phyloP scores from a whole-genome alignment of 2,797 vertebrate species.

The Thripadectes ignobilis region DNA sequence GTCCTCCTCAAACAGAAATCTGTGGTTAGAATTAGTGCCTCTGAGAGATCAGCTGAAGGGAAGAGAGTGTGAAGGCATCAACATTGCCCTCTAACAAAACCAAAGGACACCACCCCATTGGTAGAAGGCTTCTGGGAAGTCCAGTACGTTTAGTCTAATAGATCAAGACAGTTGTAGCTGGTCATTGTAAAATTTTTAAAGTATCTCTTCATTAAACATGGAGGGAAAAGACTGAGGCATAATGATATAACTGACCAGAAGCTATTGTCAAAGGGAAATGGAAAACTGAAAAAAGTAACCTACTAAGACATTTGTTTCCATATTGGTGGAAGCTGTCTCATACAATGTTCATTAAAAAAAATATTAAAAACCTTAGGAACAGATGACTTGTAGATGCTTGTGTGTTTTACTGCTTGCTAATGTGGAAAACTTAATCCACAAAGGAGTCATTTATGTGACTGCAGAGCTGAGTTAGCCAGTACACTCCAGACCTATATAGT shows the following conservation, averaged over 20 bases:
- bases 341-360: not conserved
- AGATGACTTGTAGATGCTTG: rapidly evolving
- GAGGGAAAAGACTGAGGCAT: not conserved
- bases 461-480: not conserved
- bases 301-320: not conserved
- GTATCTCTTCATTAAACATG: not conserved
- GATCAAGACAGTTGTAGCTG: not conserved
- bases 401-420: not conserved
- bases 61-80: not conserved
- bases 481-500: not conserved
- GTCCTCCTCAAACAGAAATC: not conserved
- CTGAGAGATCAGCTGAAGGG: not conserved
- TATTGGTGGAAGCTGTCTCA: not conserved
- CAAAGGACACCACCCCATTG: not conserved
- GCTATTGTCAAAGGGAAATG: not conserved
- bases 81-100: not conserved
- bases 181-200: not conserved
- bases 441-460: not conserved
- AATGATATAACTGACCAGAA: not conserved
- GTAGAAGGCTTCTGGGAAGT: not conserved
- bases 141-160: not conserved
- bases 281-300: not conserved
- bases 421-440: not conserved
- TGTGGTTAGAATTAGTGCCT: not conserved
- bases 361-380: not conserved